Evolutionary conservation across 1,140 invertebrate genomes (phyloP).

Genomic region (Hetaerina americana): DNA sequence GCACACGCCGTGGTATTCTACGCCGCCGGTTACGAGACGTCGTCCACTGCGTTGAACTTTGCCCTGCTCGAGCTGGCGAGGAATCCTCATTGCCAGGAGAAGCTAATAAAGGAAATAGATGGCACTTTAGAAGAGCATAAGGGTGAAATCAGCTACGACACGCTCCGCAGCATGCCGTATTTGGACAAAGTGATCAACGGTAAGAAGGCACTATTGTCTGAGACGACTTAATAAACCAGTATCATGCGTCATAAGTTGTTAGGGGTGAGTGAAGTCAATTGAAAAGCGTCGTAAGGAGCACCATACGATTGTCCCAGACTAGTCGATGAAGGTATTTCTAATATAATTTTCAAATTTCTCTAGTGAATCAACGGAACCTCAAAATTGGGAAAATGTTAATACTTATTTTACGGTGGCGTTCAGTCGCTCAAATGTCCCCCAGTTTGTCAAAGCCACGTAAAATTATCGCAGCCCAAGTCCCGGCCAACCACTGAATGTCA

Average conservation of each 20-base stretch:
- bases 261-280: background rate
- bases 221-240: background rate
- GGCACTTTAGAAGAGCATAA: background rate
- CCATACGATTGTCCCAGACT: background rate
- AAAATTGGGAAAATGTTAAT: no score
- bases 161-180: background rate
- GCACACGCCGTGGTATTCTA: constrained; percentile 22
- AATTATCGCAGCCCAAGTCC: no score
- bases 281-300: background rate
- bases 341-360: background rate
- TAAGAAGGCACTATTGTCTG: background rate
- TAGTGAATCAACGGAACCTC: background rate
- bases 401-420: no score
- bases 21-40: constrained; percentile 27
- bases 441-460: no score
- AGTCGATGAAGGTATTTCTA: background rate
- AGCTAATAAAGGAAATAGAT: background rate
- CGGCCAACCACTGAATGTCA: no score
- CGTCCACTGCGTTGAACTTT: background rate
- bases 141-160: constrained; percentile 1
- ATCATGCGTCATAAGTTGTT: background rate
- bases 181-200: background rate
- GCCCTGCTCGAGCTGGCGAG: background rate
- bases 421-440: no score
- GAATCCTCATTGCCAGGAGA: background rate